A percentile compares a stretch with the other conserved stretches of the same genome.
Evolutionary conservation across 2,113 vertebrate species (phyloP).

Genomic region (Zootoca vivipara): DNA sequence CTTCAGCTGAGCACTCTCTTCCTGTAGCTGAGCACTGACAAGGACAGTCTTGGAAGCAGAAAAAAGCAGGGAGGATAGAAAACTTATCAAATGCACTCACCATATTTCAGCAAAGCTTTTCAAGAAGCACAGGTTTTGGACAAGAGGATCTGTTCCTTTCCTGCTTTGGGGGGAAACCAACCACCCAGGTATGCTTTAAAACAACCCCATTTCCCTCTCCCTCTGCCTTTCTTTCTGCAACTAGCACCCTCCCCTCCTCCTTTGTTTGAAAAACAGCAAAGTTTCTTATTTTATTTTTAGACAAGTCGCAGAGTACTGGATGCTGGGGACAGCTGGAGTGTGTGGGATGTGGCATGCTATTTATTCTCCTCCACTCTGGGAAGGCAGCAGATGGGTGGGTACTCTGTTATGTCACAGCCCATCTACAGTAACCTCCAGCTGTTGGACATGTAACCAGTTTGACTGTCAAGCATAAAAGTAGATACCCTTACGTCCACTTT

Average conservation of each 20-base stretch:
- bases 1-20: neutral
- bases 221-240: slow-evolving; percentile 34
- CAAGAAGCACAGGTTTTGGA: neutral
- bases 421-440: slow-evolving; percentile 72
- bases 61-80: neutral
- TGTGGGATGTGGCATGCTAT: slow-evolving; percentile 77
- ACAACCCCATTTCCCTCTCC: slow-evolving; percentile 3
- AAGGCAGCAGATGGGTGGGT: slow-evolving; percentile 77
- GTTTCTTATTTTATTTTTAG: slow-evolving; percentile 75
- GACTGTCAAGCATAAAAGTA: slow-evolving; percentile 50
- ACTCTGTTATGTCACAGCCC: slow-evolving; percentile 70
- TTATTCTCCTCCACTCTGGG: slow-evolving; percentile 74
- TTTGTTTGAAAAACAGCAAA: slow-evolving; percentile 66
- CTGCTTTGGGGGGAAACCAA: neutral
- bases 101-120: neutral
- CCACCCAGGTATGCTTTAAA: slow-evolving; percentile 27
- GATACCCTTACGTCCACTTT: slow-evolving; percentile 53
- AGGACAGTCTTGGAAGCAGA: neutral
- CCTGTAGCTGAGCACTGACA: neutral
- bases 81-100: slow-evolving; percentile 11
- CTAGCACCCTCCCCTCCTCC: neutral
- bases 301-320: slow-evolving; percentile 72
- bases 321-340: slow-evolving; percentile 81
- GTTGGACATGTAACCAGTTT: slow-evolving; percentile 67
- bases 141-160: neutral